Evolutionary conservation across 2,888 invertebrate species (phyloP).

Genomic region (Tiphia femorata): DNA sequence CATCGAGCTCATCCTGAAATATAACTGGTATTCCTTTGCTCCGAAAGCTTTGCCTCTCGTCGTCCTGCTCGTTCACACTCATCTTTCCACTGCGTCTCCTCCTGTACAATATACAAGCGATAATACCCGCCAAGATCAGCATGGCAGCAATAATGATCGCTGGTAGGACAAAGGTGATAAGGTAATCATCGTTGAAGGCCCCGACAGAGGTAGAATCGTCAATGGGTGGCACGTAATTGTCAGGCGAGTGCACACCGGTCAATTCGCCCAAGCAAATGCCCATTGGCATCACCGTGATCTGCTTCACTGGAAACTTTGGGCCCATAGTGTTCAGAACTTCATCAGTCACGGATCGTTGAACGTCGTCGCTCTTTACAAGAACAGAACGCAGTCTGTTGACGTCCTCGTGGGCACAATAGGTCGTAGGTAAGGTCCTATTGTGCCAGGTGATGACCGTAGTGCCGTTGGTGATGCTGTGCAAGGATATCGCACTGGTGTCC

Average conservation of each 20-base stretch:
- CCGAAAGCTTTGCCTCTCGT: constrained; percentile 85
- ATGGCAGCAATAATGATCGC: constrained; percentile 90
- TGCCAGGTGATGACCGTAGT: constrained; percentile 83
- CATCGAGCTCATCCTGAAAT: constrained; percentile 96
- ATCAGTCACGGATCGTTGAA: constrained; percentile 68
- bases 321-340: constrained; percentile 78
- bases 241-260: constrained; percentile 64
- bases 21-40: constrained; percentile 93
- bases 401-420: constrained; percentile 82
- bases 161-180: constrained; percentile 89
- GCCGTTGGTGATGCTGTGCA: constrained; percentile 78
- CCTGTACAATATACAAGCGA: constrained; percentile 90
- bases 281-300: constrained; percentile 71
- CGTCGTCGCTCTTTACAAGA: constrained; percentile 78
- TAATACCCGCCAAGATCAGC: constrained; percentile 86
- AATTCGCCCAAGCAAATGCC: constrained; percentile 72
- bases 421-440: constrained; percentile 83
- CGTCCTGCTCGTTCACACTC: constrained; percentile 84
- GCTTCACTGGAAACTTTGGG: constrained; percentile 77
- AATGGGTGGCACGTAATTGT: constrained; percentile 54
- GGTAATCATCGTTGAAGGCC: constrained; percentile 75
- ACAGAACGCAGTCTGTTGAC: constrained; percentile 80
- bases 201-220: constrained; percentile 65
- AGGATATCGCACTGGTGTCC: constrained; percentile 79
- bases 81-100: constrained; percentile 87